phyloP scores from a whole-genome alignment of 2,888 invertebrate species.

The Apamea sordens region DNA sequence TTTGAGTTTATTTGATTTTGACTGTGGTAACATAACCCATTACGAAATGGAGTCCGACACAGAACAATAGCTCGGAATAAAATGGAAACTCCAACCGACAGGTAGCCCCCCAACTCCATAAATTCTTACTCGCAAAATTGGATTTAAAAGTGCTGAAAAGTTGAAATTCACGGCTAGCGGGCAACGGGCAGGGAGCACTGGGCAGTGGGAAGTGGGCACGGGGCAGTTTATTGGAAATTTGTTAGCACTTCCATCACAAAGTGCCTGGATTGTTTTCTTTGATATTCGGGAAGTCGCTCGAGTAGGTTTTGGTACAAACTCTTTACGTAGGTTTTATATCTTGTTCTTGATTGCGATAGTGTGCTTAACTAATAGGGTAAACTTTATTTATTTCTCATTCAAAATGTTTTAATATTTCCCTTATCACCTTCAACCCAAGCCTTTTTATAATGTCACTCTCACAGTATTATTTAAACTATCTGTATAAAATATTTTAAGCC shows the following conservation, averaged over 20 bases:
- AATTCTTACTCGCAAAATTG: slow-evolving; percentile 70
- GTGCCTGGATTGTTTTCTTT: slow-evolving; percentile 26
- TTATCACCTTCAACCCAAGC: background rate
- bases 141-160: slow-evolving; percentile 73
- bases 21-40: background rate
- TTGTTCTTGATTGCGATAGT: background rate
- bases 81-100: slow-evolving; percentile 53
- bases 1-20: too few relatives aligned
- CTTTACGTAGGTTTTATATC: background rate
- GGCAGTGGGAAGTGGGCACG: slow-evolving; percentile 21
- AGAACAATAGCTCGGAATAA: slow-evolving; percentile 54
- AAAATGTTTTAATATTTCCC: background rate
- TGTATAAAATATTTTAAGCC: background rate
- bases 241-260: slow-evolving; percentile 41
- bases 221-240: slow-evolving; percentile 57
- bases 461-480: background rate
- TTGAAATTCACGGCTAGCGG: slow-evolving; percentile 56
- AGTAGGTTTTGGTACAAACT: background rate
- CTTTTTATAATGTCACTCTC: background rate
- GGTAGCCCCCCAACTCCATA: slow-evolving; percentile 65
- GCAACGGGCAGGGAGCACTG: slow-evolving; percentile 24
- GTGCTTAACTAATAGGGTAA: background rate
- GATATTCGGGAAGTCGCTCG: slow-evolving; percentile 35
- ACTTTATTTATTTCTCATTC: background rate
- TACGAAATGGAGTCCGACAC: slow-evolving; percentile 36